phyloP scores from a whole-genome alignment of 2,888 invertebrate genomes.

The Mellilla xanthometata region DNA sequence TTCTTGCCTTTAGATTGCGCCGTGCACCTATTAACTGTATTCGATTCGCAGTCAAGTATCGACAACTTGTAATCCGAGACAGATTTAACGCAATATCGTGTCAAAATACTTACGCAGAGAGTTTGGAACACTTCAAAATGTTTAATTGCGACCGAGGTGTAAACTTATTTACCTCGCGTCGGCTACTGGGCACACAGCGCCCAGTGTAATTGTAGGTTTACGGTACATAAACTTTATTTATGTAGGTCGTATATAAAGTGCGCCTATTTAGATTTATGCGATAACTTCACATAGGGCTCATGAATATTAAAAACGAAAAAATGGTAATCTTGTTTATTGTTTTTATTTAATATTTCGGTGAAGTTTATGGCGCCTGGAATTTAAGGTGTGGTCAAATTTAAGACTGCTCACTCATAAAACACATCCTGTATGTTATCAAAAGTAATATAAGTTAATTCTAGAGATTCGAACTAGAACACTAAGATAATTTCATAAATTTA shows the following conservation, averaged over 20 bases:
- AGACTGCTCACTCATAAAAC: no score
- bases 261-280: conserved; percentile 28
- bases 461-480: no score
- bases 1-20: conserved; percentile 78
- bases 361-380: conserved; percentile 4
- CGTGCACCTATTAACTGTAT: conserved; percentile 69
- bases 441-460: no score
- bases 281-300: conserved; percentile 20
- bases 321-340: conserved; percentile 26
- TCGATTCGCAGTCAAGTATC: conserved; percentile 65
- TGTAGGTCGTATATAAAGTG: conserved; percentile 30
- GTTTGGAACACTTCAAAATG: conserved; percentile 10
- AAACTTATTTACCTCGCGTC: conserved; percentile 26
- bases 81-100: conserved; percentile 49
- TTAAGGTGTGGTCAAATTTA: background rate
- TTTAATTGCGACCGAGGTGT: conserved; percentile 30
- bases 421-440: no score
- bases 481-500: no score
- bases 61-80: conserved; percentile 61
- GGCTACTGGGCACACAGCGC: conserved; percentile 31
- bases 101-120: conserved; percentile 39
- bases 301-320: conserved; percentile 19
- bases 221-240: conserved; percentile 34
- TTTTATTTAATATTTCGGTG: conserved; percentile 16
- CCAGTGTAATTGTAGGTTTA: conserved; percentile 31